phyloP scores from a whole-genome alignment of 92 coral and sea anemone genomes.

The Epizoanthus illoricatus region DNA sequence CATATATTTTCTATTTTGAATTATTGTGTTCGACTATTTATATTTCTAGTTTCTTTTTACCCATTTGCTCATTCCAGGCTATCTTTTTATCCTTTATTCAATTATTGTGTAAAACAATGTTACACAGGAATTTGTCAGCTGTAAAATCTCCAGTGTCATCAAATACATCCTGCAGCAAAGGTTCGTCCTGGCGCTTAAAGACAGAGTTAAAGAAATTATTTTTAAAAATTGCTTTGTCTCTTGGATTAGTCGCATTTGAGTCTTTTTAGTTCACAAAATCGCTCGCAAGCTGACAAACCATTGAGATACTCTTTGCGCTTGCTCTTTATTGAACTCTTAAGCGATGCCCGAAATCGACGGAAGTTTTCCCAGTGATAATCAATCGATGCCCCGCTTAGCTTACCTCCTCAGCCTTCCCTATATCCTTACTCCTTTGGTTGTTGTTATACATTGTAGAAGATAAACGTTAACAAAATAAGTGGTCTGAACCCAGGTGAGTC shows the following conservation, averaged over 20 bases:
- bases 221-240: constrained; percentile 26
- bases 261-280: constrained; percentile 38
- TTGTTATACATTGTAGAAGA: too few relatives aligned
- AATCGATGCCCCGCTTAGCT: constrained; percentile 43
- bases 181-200: too few relatives aligned
- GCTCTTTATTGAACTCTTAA: constrained; percentile 34
- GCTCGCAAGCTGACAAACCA: constrained; percentile 42
- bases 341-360: constrained; percentile 38
- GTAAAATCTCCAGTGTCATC: not conserved
- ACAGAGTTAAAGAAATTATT: too few relatives aligned
- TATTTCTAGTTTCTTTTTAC: too few relatives aligned
- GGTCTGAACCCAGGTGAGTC: too few relatives aligned
- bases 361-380: constrained; percentile 43
- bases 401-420: constrained; percentile 38
- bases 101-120: not conserved
- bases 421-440: constrained; percentile 19
- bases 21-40: too few relatives aligned
- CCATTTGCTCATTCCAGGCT: too few relatives aligned
- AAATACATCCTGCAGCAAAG: not conserved
- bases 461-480: too few relatives aligned
- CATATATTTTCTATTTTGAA: too few relatives aligned
- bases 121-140: not conserved
- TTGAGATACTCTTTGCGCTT: constrained; percentile 44
- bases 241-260: constrained; percentile 20
- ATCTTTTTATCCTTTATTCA: not conserved